These are phyloP conservation scores for Vombatus ursinus DNA, from an alignment of 2,113 vertebrate genomes.

Conservation along the genomic window DNA sequence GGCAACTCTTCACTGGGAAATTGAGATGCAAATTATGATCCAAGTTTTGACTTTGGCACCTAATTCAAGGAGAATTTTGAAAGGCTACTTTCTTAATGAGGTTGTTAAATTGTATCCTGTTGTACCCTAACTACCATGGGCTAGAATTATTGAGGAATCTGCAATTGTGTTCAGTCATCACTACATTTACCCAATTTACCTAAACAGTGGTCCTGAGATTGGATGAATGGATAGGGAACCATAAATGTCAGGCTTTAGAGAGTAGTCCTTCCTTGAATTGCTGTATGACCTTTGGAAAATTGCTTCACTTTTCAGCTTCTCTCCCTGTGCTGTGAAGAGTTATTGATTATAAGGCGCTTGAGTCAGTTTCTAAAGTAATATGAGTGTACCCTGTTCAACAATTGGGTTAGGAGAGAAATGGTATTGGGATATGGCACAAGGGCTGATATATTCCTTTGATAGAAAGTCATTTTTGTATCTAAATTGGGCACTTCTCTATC, in stretches of 20 bases:
- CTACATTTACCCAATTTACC: neutral
- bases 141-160: neutral
- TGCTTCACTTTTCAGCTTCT: conserved; percentile 22
- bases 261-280: neutral
- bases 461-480: neutral
- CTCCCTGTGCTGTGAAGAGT: neutral
- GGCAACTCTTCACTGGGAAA: conserved; percentile 69
- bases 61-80: conserved; percentile 18
- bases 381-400: neutral
- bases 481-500: neutral
- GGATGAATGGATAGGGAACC: neutral
- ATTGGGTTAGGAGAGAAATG: neutral
- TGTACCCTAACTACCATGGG: neutral
- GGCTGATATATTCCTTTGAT: neutral
- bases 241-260: neutral
- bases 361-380: neutral
- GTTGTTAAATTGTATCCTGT: conserved; percentile 13
- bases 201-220: neutral
- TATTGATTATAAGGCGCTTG: neutral
- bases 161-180: conserved; percentile 8
- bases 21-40: conserved; percentile 60
- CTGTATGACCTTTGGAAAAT: neutral
- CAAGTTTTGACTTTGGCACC: conserved; percentile 27
- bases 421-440: neutral
- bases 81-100: neutral